Evolutionary conservation across 2,797 vertebrate species (phyloP).

Genomic region (Cuculus canorus): DNA sequence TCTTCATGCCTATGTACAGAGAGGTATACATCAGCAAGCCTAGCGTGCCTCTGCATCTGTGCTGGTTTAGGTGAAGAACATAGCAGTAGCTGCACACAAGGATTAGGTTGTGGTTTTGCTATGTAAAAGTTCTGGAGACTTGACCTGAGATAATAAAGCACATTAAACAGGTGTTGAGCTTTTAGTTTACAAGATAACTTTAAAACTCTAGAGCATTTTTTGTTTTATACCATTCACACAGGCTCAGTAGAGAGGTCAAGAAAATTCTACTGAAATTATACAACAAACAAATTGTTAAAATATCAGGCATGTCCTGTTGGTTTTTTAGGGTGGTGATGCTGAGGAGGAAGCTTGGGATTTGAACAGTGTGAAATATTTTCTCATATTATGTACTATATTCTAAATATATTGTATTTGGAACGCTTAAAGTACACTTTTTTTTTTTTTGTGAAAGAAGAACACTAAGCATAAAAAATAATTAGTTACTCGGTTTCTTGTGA

Average conservation of each 20-base stretch:
- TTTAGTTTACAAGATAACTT: background rate
- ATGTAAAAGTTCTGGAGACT: background rate
- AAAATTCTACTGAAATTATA: background rate
- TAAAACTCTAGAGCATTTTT: background rate
- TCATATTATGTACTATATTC: background rate
- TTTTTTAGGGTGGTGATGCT: background rate
- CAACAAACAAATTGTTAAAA: background rate
- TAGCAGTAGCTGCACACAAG: background rate
- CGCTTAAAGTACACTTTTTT: background rate
- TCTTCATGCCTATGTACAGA: background rate
- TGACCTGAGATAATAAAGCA: background rate
- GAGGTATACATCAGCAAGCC: background rate
- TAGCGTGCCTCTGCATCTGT: background rate
- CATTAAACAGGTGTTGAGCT: background rate
- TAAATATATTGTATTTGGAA: background rate
- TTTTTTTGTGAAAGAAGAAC: background rate
- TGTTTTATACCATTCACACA: background rate
- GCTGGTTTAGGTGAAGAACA: background rate
- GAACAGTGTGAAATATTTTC: background rate
- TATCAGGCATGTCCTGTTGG: background rate
- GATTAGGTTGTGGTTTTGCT: background rate
- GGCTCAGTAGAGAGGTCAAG: background rate
- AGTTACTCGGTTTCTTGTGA: background rate
- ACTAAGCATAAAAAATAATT: background rate
- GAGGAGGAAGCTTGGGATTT: background rate